A percentile compares a stretch with the other conserved stretches of the same genome.
phyloP scores from a whole-genome alignment of 2,113 vertebrate genomes.

The Hippolais icterina region DNA sequence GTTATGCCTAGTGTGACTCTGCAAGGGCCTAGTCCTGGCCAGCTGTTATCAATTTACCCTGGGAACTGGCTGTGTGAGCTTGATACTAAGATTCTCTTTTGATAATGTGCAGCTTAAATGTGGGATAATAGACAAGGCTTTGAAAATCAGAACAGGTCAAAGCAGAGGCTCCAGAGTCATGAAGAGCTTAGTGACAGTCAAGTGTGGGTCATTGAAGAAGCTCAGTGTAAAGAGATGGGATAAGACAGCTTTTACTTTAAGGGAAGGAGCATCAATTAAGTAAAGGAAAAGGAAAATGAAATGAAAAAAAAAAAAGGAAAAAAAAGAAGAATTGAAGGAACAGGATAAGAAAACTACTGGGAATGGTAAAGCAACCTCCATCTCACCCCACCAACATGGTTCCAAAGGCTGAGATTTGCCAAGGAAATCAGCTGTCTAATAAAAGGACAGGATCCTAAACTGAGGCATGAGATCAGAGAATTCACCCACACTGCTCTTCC shows the following conservation, averaged over 20 bases:
- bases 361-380: neutral
- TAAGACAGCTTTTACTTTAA: neutral
- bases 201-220: neutral
- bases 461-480: neutral
- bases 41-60: neutral
- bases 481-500: neutral
- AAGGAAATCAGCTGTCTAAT: neutral
- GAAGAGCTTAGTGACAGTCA: neutral
- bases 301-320: fast-evolving
- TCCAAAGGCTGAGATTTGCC: neutral
- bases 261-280: neutral
- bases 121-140: neutral
- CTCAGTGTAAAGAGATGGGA: neutral
- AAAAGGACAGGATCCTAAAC: neutral
- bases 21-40: neutral
- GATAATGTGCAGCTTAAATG: neutral
- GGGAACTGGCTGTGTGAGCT: neutral
- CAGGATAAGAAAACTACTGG: neutral
- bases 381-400: neutral
- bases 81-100: fast-evolving
- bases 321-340: neutral
- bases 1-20: neutral
- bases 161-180: neutral
- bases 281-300: neutral
- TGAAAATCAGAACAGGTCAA: neutral